Evolutionary conservation across 2,797 vertebrate genomes (phyloP).

Genomic region (Rhinoraja longicauda): DNA sequence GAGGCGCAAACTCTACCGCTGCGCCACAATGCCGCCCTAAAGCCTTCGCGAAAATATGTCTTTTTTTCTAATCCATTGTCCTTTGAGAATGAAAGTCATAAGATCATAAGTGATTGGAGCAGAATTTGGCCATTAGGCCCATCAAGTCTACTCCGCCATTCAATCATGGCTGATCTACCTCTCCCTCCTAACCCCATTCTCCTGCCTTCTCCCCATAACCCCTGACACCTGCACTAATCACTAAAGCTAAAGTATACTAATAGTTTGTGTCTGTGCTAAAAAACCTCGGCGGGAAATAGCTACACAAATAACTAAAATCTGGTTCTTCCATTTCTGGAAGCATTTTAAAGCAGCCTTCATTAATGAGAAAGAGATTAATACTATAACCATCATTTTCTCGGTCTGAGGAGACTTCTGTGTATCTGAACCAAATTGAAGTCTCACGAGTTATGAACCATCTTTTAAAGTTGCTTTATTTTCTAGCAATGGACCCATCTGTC

Average conservation of each 20-base stretch:
- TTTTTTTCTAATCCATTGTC: neutral
- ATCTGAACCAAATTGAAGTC: slow-evolving; percentile 13
- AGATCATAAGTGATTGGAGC: too few relatives aligned
- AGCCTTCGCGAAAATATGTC: neutral
- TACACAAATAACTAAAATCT: neutral
- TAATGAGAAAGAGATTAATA: neutral
- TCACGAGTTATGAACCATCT: neutral
- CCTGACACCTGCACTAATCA: too few relatives aligned
- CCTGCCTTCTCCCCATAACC: too few relatives aligned
- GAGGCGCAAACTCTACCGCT: too few relatives aligned
- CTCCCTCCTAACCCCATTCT: too few relatives aligned
- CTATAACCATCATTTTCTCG: neutral
- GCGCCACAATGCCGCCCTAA: too few relatives aligned
- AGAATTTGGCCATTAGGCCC: too few relatives aligned
- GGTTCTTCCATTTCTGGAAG: neutral
- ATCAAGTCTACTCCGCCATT: too few relatives aligned
- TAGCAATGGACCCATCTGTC: slow-evolving; percentile 15
- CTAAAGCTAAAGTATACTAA: neutral
- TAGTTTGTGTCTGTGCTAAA: neutral
- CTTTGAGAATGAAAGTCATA: neutral
- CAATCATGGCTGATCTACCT: too few relatives aligned
- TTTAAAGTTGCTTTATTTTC: slow-evolving; percentile 27
- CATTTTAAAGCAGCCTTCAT: neutral
- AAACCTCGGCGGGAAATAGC: neutral
- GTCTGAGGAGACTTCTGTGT: neutral